Evolutionary conservation across 2,113 vertebrate species (phyloP).

Genomic region (Xenopus borealis): DNA sequence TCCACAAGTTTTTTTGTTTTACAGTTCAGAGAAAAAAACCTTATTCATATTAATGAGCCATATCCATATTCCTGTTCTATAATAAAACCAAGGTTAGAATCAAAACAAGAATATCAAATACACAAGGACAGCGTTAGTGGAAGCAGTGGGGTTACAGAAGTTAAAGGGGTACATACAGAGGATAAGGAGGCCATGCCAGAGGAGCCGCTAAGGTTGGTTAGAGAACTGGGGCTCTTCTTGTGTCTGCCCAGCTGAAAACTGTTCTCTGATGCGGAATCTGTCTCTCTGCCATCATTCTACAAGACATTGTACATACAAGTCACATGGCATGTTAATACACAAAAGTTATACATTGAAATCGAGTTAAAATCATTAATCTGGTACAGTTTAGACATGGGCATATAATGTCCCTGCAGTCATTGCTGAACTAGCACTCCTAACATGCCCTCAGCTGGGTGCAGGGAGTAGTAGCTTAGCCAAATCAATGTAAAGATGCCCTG

Average conservation of each 20-base stretch:
- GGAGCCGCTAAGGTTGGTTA: constrained; percentile 80
- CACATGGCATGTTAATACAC: constrained; percentile 12
- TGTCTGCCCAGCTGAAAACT: constrained; percentile 70
- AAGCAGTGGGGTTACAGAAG: constrained; percentile 51
- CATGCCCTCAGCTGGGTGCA: no score
- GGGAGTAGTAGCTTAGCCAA: no score
- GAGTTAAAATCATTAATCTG: no score
- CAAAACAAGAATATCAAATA: neutral
- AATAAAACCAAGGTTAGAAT: neutral
- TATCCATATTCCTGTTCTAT: no score
- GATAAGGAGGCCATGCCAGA: constrained; percentile 87
- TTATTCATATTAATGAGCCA: no score
- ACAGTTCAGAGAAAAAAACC: no score
- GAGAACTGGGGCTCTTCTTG: constrained; percentile 80
- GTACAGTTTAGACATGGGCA: no score
- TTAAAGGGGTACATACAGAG: constrained; percentile 82
- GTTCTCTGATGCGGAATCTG: constrained; percentile 76
- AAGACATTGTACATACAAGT: constrained; percentile 61
- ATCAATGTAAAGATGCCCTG: no score
- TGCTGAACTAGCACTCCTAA: no score
- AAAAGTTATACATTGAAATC: neutral
- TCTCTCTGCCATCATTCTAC: constrained; percentile 79
- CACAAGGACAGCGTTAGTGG: constrained; percentile 44
- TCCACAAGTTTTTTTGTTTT: no score
- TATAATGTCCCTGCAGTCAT: no score